Conservation (phyloP, 2,888 invertebrate species). For the Exocentrus adspersus region DNA sequence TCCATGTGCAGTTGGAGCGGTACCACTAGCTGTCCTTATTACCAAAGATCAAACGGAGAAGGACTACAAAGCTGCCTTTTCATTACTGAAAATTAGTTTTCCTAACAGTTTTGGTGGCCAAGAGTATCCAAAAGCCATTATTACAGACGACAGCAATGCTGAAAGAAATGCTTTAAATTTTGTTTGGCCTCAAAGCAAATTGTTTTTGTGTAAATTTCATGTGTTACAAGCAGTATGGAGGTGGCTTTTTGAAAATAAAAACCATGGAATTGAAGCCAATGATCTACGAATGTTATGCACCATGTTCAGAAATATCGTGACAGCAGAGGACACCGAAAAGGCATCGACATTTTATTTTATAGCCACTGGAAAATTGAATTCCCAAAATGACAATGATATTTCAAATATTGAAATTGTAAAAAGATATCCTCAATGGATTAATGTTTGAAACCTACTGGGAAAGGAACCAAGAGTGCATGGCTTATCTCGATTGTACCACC, state of each 20-base stretch:
- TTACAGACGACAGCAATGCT: conserved; percentile 35
- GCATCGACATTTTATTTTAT: no score
- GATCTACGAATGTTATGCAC: background rate
- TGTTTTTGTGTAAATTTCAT: conserved; percentile 35
- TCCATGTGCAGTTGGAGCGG: background rate
- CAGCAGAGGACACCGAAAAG: no score
- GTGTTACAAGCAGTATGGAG: conserved; percentile 32
- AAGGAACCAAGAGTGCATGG: no score
- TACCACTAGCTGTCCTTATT: background rate
- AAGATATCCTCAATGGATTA: no score
- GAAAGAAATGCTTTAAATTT: conserved; percentile 32
- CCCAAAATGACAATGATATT: no score
- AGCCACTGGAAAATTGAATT: no score
- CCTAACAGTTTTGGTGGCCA: background rate
- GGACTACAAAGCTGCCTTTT: background rate
- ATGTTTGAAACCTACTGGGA: background rate
- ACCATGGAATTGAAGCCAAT: background rate
- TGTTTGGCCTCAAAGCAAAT: conserved; percentile 27
- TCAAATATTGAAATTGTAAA: no score
- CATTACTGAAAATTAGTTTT: background rate
- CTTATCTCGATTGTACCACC: no score
- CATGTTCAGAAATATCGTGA: no score
- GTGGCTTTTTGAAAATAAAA: conserved; percentile 27
- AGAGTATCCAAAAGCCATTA: background rate
- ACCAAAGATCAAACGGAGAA: background rate